Evolutionary conservation across 2,888 invertebrate species (phyloP).

Genomic region (Cosmorhoe ocellata): DNA sequence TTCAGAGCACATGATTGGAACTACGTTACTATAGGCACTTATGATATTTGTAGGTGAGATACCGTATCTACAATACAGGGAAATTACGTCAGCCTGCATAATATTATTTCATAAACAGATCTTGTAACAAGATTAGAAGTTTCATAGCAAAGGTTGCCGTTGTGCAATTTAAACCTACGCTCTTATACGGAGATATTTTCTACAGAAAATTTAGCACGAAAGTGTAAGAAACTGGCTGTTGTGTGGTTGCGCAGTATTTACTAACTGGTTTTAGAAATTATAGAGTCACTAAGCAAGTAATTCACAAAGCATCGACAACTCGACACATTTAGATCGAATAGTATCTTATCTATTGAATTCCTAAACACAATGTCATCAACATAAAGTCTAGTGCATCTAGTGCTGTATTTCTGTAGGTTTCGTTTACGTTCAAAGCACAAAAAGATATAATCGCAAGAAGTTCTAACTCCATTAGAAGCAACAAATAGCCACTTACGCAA

Average conservation of each 20-base stretch:
- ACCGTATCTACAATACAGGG: slow-evolving; percentile 3
- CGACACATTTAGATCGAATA: not conserved
- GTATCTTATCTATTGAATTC: too few relatives aligned
- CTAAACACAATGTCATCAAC: too few relatives aligned
- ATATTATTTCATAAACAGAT: slow-evolving; percentile 15
- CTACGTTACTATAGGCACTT: too few relatives aligned
- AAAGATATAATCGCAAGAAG: not conserved
- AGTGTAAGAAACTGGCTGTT: not conserved
- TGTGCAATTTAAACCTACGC: too few relatives aligned
- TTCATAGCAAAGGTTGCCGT: slow-evolving; percentile 8
- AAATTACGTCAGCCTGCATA: slow-evolving; percentile 13
- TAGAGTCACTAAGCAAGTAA: slow-evolving; percentile 7
- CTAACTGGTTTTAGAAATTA: slow-evolving; percentile 15
- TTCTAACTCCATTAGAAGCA: slow-evolving; percentile 13
- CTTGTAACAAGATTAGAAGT: slow-evolving; percentile 2
- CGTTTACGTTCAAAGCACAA: not conserved
- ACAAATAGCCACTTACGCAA: slow-evolving; percentile 4
- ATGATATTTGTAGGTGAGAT: too few relatives aligned
- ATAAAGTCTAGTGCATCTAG: too few relatives aligned
- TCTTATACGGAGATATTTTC: too few relatives aligned
- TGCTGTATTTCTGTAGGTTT: too few relatives aligned
- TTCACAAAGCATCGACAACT: slow-evolving; percentile 15
- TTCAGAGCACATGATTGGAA: too few relatives aligned
- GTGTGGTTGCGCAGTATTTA: slow-evolving; percentile 6
- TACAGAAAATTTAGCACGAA: slow-evolving; percentile 11